Evolutionary conservation across 2,888 invertebrate species (phyloP).

Genomic region (Papilio demoleus): DNA sequence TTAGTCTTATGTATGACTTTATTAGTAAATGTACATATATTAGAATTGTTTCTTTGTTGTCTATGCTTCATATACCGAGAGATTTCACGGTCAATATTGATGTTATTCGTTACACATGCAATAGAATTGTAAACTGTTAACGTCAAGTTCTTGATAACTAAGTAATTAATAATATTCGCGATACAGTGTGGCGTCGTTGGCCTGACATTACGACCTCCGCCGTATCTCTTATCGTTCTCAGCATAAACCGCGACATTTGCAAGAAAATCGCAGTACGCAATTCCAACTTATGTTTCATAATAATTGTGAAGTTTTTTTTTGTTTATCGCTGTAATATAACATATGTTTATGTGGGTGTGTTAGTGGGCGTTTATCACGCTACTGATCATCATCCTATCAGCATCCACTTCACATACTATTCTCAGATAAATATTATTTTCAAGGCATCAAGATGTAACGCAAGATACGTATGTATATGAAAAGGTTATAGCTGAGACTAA

Average conservation of each 20-base stretch:
- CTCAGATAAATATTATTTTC: not conserved
- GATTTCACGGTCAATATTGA: not conserved
- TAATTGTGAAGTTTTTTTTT: not conserved
- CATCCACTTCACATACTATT: not conserved
- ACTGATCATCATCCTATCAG: not conserved
- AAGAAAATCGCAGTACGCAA: conserved; percentile 4
- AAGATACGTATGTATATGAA: no score
- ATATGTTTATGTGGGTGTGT: not conserved
- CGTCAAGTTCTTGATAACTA: not conserved
- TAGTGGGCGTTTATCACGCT: not conserved
- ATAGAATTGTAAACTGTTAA: not conserved
- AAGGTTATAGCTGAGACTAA: no score
- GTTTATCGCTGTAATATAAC: not conserved
- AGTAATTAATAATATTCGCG: conserved; percentile 15
- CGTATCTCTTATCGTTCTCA: conserved; percentile 29
- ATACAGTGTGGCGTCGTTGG: conserved; percentile 14
- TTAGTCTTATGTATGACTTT: not conserved
- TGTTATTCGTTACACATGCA: not conserved
- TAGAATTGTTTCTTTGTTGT: not conserved
- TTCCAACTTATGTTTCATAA: conserved; percentile 8
- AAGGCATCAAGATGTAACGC: not conserved
- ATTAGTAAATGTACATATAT: no score
- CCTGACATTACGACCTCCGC: conserved; percentile 32
- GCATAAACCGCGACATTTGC: conserved; percentile 7
- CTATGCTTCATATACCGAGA: not conserved